These are phyloP conservation scores for Pherbina coryleti DNA, from an alignment of 2,888 invertebrate genomes.

Conservation along the genomic window DNA sequence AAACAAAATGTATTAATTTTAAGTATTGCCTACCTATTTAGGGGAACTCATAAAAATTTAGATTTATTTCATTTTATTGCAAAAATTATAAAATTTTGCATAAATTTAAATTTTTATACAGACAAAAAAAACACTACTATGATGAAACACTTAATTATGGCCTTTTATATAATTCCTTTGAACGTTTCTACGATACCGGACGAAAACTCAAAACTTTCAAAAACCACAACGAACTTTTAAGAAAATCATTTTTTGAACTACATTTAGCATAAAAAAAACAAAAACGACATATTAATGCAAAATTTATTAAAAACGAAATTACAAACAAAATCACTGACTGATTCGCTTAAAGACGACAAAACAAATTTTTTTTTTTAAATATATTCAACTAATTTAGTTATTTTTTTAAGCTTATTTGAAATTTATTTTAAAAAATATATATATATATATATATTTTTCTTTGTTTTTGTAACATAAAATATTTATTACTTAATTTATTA, in stretches of 20 bases:
- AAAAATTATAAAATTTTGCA: slow-evolving; percentile 2
- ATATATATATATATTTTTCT: slow-evolving; percentile 31
- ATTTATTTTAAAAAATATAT: no score
- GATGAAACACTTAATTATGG: not conserved
- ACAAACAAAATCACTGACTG: slow-evolving; percentile 25
- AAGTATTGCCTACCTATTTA: slow-evolving; percentile 1
- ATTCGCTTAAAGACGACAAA: slow-evolving; percentile 34
- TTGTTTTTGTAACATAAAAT: not conserved
- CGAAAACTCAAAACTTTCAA: not conserved
- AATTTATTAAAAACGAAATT: slow-evolving; percentile 9
- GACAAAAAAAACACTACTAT: not conserved
- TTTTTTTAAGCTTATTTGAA: not conserved
- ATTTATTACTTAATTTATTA: slow-evolving; percentile 19
- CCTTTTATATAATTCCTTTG: not conserved
- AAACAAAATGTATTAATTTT: slow-evolving; percentile 2
- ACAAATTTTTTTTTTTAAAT: slow-evolving; percentile 11
- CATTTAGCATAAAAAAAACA: not conserved
- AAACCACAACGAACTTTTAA: not conserved
- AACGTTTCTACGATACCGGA: not conserved
- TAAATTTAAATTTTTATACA: not conserved
- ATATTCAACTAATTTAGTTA: not conserved
- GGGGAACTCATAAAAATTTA: not conserved
- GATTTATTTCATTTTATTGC: slow-evolving; percentile 5
- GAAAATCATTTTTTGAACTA: not conserved
- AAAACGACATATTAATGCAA: not conserved